Evolutionary conservation across 2,888 invertebrate genomes (phyloP), one percentile per base, ranked within the genome.

Genomic region (Leuctra nigra): DNA sequence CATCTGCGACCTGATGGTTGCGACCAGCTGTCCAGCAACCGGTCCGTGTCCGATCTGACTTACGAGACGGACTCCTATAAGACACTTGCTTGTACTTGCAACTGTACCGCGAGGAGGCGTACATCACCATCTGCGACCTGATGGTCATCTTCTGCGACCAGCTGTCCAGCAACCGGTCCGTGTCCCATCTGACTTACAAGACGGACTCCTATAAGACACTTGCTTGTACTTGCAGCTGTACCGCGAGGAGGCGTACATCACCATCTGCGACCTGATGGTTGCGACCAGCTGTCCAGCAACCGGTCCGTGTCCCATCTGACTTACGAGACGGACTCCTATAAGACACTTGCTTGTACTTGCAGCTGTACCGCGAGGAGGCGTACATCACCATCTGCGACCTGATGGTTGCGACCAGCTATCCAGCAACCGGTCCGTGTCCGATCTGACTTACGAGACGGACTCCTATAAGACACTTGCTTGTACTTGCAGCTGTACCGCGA

Each of bases 301-400:
- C 64, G 66, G 4, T 63, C 65, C 2, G 61, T 77, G 24, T 65
- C 68, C 39, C 70, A 79, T 61, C 77, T 97, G 54, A 84, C 90
- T 59, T 87, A 86, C 69, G 86, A 87, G 69, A 87, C 95, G 0
- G 91, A 92, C 69, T n/a, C n/a, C n/a, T n/a, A n/a, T n/a, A n/a
- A n/a, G n/a, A n/a, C n/a, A n/a, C n/a, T n/a, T n/a, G n/a, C n/a
- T n/a, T n/a, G n/a, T n/a, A n/a, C n/a, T n/a, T n/a, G 24, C 47
- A 47, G 47, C 24, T 25, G 29, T 47, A 25, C 29, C 47, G 47
- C 25, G 47, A 47, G 47, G 47, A 89, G 85, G 93, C 97, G 0
- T 99, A 93, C 74, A 84, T 91, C 59, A 89, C 91, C n/a, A 83
- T 98, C 55, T 98, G 98, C 74, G 99, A 99, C 76, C 76, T 95